Evolutionary conservation across 2,113 vertebrate species (phyloP), one percentile per base, ranked within the genome.

Genomic region (Erythrocebus patas): DNA sequence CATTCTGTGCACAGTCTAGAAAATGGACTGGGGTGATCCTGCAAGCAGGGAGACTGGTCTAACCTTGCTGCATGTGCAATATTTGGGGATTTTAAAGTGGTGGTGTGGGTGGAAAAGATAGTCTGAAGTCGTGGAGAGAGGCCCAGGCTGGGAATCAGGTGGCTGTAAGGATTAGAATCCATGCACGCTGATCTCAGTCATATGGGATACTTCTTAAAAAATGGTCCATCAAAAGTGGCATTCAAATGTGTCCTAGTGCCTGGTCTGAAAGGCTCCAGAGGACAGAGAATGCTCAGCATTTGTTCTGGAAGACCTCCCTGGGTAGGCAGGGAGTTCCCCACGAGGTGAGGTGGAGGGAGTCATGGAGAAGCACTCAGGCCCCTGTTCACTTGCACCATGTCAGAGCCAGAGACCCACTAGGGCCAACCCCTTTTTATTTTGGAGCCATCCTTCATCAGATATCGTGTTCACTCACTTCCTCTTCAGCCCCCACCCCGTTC

Each of bases 381-480:
- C 55, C n/a, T 30, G 22, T 40, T 72, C 7, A 9, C 83, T 5
- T 48, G 38, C 3, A 61, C 4, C 1, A 0, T 78, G 45, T 88
- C 80, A 91, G 90, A 83, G 70, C 43, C 82, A 95, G 48, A 43
- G 87, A 70, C 64, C 50, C 43, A 75, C 4, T 25, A 80, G 43
- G 16, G 23, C 14, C 45, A 45, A 50, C 70, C 22, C 55, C 30
- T 66, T 89, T 30, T 91, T 45, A 80, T 83, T 82, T 83, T 70
- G 48, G 38, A 88, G 23, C 16, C 86, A 66, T 94, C 96, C 97
- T 98, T 96, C 90, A 97, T 98, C 98, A 99, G 98, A 98, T 96
- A 96, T 52, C 97, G 95, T 88, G 66, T 98, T 98, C 97, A 91
- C 82, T 98, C 97, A 97, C 97, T 96, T 97, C 97, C 91, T 97